These are phyloP conservation scores for Morelia viridis DNA, from an alignment of 2,797 vertebrate species.

Conservation along the genomic window DNA sequence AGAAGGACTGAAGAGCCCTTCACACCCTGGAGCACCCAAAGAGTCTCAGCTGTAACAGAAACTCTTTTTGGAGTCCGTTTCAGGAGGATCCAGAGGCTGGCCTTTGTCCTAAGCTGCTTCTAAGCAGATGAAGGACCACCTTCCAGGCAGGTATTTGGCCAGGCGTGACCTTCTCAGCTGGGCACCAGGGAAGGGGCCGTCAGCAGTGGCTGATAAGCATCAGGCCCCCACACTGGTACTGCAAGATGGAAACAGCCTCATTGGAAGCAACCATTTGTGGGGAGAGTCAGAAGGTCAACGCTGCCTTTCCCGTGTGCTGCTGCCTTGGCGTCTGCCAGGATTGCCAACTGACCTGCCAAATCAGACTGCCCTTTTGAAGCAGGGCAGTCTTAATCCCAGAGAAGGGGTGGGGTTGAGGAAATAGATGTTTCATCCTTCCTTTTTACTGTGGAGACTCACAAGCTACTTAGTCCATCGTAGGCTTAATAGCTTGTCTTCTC, in stretches of 20 bases:
- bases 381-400: background rate
- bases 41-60: background rate
- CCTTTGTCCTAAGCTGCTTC: background rate
- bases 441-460: background rate
- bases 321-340: background rate
- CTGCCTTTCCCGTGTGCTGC: background rate
- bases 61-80: background rate
- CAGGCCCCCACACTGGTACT: background rate
- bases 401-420: background rate
- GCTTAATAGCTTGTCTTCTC: constrained; percentile 57
- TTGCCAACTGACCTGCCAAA: background rate
- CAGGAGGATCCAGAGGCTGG: background rate
- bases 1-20: background rate
- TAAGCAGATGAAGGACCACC: background rate
- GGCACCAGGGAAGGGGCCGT: background rate
- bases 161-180: background rate
- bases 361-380: background rate
- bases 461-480: constrained; percentile 32
- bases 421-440: background rate
- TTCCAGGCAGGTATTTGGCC: background rate
- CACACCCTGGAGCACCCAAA: background rate
- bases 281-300: background rate
- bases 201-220: background rate
- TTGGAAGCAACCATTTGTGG: background rate
- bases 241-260: background rate